These are phyloP conservation scores for Heteronetta atricapilla DNA, from an alignment of 2,113 vertebrate genomes.

Conservation along the genomic window DNA sequence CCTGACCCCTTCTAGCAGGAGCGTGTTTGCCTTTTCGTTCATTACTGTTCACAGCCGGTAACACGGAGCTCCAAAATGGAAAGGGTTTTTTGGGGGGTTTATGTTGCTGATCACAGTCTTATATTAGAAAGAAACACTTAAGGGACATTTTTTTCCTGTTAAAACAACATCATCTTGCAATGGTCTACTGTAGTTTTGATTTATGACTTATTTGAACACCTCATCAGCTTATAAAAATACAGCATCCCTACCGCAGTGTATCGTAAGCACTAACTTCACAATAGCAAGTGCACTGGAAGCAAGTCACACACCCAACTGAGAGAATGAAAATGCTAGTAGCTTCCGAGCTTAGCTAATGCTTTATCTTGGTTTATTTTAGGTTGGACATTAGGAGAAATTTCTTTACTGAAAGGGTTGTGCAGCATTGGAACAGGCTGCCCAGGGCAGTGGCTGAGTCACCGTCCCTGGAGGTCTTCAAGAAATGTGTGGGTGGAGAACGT, in stretches of 20 bases:
- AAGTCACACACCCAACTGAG: not conserved
- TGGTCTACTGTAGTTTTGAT: not conserved
- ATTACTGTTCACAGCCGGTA: not conserved
- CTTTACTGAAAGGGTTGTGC: too few species aligned
- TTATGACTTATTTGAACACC: not conserved
- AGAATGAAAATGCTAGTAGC: not conserved
- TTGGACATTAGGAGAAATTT: too few species aligned
- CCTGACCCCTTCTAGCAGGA: not conserved
- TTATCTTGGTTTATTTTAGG: not conserved
- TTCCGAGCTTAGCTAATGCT: not conserved
- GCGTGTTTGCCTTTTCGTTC: conserved; percentile 11
- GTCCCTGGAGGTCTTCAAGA: too few species aligned
- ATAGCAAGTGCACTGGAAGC: not conserved
- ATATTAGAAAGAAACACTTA: not conserved
- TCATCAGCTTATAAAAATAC: not conserved
- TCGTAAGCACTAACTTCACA: not conserved
- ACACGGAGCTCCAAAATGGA: not conserved
- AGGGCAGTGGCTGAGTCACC: too few species aligned
- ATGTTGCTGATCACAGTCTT: not conserved
- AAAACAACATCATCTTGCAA: not conserved
- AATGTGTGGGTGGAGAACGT: too few species aligned
- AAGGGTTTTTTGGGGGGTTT: not conserved
- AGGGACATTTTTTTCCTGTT: not conserved
- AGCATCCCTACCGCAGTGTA: not conserved
- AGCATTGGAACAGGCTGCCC: too few species aligned